Conservation (phyloP, 2,797 vertebrate species). For the Neosilurus hyrtlii region DNA sequence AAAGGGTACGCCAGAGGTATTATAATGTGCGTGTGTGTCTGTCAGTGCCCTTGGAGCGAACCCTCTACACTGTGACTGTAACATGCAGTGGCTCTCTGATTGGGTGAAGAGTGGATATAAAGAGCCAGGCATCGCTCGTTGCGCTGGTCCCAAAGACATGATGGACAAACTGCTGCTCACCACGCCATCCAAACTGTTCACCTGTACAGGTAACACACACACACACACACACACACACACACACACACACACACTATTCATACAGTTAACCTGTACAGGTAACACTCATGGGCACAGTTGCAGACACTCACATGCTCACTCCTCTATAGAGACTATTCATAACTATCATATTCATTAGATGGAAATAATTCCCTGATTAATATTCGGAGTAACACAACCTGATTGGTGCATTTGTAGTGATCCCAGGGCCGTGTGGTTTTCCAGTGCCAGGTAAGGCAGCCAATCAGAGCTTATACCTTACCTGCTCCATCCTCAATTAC, state of each 20-base stretch:
- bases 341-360: background rate
- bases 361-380: background rate
- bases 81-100: slow-evolving; percentile 97
- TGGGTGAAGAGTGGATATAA: slow-evolving; percentile 99
- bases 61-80: slow-evolving; percentile 94
- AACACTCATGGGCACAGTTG: background rate
- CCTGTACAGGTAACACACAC: slow-evolving; percentile 84
- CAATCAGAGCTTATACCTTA: slow-evolving; percentile 56
- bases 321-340: background rate
- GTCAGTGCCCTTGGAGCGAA: slow-evolving; percentile 93
- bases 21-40: slow-evolving; percentile 33
- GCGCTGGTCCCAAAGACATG: slow-evolving; percentile 93
- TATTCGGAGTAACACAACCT: slow-evolving; percentile 74
- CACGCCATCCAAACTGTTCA: slow-evolving; percentile 96
- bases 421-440: slow-evolving; percentile 92
- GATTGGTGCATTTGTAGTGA: slow-evolving; percentile 79
- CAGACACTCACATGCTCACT: background rate
- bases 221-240: slow-evolving; percentile 21
- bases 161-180: slow-evolving; percentile 95
- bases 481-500: slow-evolving; percentile 20
- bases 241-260: background rate
- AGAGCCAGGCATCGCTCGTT: slow-evolving; percentile 95
- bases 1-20: background rate
- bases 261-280: background rate
- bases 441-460: slow-evolving; percentile 88